Percentiles rank a stretch among this genome's conserved stretches.
These are phyloP conservation scores for Neodiprion fabricii DNA, from an alignment of 1,140 invertebrate species.

Conservation along the genomic window DNA sequence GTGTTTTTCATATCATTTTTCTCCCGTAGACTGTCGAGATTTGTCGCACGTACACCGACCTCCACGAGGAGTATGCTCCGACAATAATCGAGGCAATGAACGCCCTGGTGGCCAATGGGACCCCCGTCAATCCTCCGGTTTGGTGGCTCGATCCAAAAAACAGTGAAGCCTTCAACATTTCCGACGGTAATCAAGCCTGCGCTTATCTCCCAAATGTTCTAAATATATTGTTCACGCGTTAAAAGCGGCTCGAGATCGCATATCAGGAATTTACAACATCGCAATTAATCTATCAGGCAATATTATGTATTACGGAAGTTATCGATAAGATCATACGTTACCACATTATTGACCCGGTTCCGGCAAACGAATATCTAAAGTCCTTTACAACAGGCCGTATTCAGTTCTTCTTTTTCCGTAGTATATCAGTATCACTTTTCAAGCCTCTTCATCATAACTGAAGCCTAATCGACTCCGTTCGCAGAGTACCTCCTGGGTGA, in stretches of 20 bases:
- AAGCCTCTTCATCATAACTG: too few species aligned
- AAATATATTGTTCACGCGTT: too few species aligned
- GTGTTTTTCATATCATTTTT: constrained; percentile 9
- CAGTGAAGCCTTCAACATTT: constrained; percentile 65
- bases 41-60: constrained; percentile 65
- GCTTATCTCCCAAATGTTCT: background rate
- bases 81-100: constrained; percentile 66
- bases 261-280: too few species aligned
- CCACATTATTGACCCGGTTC: too few species aligned
- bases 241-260: too few species aligned
- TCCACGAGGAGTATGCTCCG: constrained; percentile 70
- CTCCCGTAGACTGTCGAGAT: constrained; percentile 64
- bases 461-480: constrained; percentile 32
- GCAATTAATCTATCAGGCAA: too few species aligned
- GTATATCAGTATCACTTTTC: too few species aligned
- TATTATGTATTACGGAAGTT: too few species aligned
- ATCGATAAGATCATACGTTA: too few species aligned
- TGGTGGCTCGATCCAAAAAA: constrained; percentile 84
- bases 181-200: constrained; percentile 61
- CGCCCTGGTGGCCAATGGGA: constrained; percentile 65
- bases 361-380: too few species aligned
- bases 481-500: constrained; percentile 81
- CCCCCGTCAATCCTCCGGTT: constrained; percentile 79
- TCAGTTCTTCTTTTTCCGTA: too few species aligned
- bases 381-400: too few species aligned